Base-by-base conservation (phyloP, 2,113 vertebrate species). In the Apodemus speciosus region DNA sequence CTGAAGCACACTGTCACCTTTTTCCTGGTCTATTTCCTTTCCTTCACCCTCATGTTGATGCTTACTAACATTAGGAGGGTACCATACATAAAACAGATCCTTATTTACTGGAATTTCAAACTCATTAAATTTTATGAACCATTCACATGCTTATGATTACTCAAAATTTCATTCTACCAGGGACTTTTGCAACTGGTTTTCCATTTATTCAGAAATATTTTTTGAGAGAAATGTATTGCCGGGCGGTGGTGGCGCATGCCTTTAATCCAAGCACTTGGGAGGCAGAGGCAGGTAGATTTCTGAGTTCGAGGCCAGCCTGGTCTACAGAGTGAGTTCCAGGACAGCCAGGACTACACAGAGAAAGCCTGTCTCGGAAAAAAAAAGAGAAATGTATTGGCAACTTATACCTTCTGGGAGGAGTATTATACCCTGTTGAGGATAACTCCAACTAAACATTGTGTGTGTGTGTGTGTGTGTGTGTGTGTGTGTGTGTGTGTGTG, bases 101-200 rank as follows among this genome's bases (percentile, higher is more conserved):
- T 85, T 35, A 75, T 86, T 53, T n/a, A 91, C 21, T 77, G 87
- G 53, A 85, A 69, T 90, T 88, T 90, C 32, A 93, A 27, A 83
- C 79, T 87, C 27, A 85, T 69, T 79, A 86, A 60, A 75, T 27
- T 56, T 53, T 35, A 68, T 53, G 16, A 91, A 16, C 27, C 3
- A 73, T 56, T 90, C 49, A 92, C 38, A 62, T 32, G 18, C 60
- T 72, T 71, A 83, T 77, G 6, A 30, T 86, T 91, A 5, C 75
- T 86, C 84, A 95, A 76, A 84, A 35, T 15, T 69, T n/a, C 38
- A 95, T 76, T 96, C 91, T 93, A 9, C 4, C 60, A 92, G 73
- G 38, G 7, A n/a, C 35, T 85, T 35, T 49, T 88, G 25, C 21
- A 77, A 32, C 53, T 58, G 86, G 0, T 51, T 95, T 95, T 95